Evolutionary conservation across 2,797 vertebrate genomes (phyloP).

Genomic region (Mormyrops boulengeri): DNA sequence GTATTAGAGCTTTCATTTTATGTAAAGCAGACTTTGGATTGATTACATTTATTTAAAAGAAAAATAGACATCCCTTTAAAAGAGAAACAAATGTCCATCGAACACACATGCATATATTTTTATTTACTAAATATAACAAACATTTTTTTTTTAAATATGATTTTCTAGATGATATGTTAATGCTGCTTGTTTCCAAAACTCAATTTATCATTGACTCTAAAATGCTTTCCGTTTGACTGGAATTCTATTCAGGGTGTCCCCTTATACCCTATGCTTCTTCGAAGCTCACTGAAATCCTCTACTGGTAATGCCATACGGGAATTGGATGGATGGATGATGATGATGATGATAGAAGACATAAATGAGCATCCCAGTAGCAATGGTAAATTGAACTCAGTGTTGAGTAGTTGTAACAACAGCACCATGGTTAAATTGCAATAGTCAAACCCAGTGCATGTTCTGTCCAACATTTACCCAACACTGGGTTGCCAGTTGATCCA

Average conservation of each 20-base stretch:
- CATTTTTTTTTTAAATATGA: neutral
- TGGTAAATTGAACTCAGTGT: neutral
- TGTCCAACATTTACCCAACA: neutral
- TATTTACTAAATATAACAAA: neutral
- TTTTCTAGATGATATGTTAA: neutral
- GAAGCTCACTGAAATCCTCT: neutral
- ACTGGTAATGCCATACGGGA: neutral
- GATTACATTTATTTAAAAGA: constrained; percentile 46
- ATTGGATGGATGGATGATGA: neutral
- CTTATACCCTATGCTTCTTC: neutral
- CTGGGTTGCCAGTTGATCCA: neutral
- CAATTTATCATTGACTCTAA: neutral
- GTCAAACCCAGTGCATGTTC: neutral
- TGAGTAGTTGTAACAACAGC: neutral
- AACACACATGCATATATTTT: neutral
- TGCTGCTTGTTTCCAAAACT: neutral
- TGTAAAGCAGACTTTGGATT: constrained; percentile 58
- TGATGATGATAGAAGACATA: neutral
- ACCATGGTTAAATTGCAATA: neutral
- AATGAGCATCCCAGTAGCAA: neutral
- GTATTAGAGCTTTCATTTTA: constrained; percentile 60
- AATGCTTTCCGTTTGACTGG: neutral
- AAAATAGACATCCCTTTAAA: constrained; percentile 45
- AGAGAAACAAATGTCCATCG: constrained; percentile 8
- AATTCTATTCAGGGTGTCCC: neutral